Evolutionary conservation across 2,113 vertebrate species (phyloP).

Genomic region (Balaeniceps rex): DNA sequence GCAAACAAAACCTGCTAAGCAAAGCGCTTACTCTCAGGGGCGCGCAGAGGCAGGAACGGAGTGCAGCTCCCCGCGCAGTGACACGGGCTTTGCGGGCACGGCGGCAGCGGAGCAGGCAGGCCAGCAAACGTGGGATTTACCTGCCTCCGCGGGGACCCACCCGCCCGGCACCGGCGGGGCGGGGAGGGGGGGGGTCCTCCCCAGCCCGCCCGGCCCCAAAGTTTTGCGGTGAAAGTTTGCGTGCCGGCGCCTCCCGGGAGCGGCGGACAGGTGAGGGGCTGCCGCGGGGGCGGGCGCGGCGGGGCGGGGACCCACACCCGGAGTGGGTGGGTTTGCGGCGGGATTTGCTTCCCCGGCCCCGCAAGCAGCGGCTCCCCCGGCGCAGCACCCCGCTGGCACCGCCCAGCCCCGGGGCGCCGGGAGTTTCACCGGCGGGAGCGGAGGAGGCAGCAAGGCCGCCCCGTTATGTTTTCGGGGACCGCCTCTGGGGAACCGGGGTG

Average conservation of each 20-base stretch:
- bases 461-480: not conserved
- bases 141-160: not conserved
- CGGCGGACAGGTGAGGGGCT: not conserved
- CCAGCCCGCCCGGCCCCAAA: not conserved
- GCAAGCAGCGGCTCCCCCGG: not conserved
- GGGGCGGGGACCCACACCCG: not conserved
- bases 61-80: not conserved
- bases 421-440: not conserved
- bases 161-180: not conserved
- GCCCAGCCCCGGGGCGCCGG: not conserved
- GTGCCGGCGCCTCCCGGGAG: not conserved
- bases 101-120: too few species aligned
- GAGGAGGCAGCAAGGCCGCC: not conserved
- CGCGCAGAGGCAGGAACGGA: not conserved
- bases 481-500: not conserved
- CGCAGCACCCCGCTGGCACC: not conserved
- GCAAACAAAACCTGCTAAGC: not conserved
- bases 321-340: not conserved
- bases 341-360: not conserved
- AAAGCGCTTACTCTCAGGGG: not conserved
- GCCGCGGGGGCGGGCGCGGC: not conserved
- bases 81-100: fast-evolving
- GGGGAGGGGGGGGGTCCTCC: not conserved
- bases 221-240: not conserved
- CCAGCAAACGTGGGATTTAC: fast-evolving